Evolutionary conservation across 1,140 invertebrate species (phyloP).

Genomic region (Zaprionus ghesquierei): DNA sequence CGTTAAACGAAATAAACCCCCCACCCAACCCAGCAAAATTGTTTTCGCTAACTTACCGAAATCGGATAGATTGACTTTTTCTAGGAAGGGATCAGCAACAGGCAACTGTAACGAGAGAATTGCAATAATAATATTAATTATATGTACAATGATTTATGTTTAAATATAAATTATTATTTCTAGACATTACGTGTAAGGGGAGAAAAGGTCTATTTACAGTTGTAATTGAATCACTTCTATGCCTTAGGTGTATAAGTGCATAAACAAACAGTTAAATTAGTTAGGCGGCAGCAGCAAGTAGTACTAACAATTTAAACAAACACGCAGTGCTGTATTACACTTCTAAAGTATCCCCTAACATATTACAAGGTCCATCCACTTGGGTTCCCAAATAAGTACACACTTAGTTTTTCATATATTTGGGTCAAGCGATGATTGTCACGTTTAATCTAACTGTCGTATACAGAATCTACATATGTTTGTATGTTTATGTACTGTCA

Average conservation of each 20-base stretch:
- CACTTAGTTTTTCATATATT: slow-evolving; percentile 13
- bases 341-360: not conserved
- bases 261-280: slow-evolving; percentile 19
- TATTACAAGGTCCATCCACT: slow-evolving; percentile 11
- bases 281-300: slow-evolving; percentile 11
- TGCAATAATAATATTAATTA: slow-evolving; percentile 64
- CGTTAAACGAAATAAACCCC: slow-evolving; percentile 13
- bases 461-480: too few species aligned
- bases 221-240: slow-evolving; percentile 4
- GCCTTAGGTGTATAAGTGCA: not conserved
- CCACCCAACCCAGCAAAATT: not conserved
- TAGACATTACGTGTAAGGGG: too few species aligned
- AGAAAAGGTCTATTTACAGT: not conserved
- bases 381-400: not conserved
- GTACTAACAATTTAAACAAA: slow-evolving; percentile 18
- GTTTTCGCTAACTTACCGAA: slow-evolving; percentile 87
- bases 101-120: slow-evolving; percentile 89
- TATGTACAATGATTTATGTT: slow-evolving; percentile 30
- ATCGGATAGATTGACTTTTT: slow-evolving; percentile 93
- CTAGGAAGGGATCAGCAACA: slow-evolving; percentile 93
- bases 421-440: slow-evolving; percentile 29
- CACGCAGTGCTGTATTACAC: not conserved
- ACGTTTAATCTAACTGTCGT: slow-evolving; percentile 16
- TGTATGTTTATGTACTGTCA: not conserved
- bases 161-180: not conserved